phyloP scores from a whole-genome alignment of 2,888 invertebrate genomes.

The Calameuta pallipes region DNA sequence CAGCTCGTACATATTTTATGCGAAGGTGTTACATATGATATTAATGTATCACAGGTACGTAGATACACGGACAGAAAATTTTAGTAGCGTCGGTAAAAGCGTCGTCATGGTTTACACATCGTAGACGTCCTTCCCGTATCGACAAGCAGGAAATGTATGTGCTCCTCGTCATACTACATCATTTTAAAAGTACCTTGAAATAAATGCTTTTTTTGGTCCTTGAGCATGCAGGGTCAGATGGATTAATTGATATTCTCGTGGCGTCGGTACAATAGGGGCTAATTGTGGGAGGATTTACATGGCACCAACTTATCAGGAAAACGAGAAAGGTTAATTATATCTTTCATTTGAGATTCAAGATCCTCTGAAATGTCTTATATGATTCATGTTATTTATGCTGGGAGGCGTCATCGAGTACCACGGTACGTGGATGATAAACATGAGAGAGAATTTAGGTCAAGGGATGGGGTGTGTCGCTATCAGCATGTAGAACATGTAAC shows the following conservation, averaged over 20 bases:
- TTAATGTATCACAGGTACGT: too few relatives aligned
- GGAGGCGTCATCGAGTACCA: background rate
- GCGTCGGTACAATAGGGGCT: background rate
- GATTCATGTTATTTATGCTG: background rate
- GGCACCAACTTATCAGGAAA: background rate
- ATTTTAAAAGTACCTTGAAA: background rate
- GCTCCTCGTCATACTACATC: background rate
- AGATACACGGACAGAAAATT: too few relatives aligned
- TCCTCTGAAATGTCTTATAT: background rate
- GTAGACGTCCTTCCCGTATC: background rate
- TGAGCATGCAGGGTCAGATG: background rate
- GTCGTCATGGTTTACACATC: background rate
- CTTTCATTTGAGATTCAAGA: too few relatives aligned
- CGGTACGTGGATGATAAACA: background rate
- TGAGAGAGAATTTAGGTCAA: background rate
- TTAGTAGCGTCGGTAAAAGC: too few relatives aligned
- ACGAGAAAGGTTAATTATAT: background rate
- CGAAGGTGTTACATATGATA: too few relatives aligned
- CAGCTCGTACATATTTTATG: background rate
- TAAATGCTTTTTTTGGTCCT: background rate
- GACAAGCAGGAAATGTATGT: background rate
- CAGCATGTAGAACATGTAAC: constrained; percentile 1
- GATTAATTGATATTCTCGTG: background rate
- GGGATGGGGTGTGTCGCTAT: background rate
- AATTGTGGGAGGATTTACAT: background rate